These are phyloP conservation scores for Mylabris sibirica DNA, from an alignment of 2,888 invertebrate species.

Conservation along the genomic window DNA sequence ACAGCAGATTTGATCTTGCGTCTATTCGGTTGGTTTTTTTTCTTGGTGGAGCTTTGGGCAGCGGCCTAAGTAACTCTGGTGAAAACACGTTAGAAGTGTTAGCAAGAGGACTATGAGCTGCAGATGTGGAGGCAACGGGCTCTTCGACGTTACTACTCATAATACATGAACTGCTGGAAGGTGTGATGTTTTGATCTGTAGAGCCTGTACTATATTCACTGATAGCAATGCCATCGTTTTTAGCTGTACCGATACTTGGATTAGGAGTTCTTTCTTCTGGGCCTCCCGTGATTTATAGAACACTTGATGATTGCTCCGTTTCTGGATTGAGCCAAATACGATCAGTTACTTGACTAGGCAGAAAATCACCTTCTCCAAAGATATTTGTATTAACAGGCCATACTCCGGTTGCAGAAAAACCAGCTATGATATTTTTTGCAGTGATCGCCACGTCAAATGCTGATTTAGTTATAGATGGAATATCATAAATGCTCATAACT, in stretches of 20 bases:
- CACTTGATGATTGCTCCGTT: constrained; percentile 13
- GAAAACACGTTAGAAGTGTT: constrained; percentile 29
- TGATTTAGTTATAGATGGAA: constrained; percentile 27
- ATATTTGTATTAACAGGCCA: constrained; percentile 36
- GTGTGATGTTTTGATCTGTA: constrained; percentile 15
- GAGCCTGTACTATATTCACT: neutral
- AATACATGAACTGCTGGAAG: constrained; percentile 15
- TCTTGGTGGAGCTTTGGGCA: constrained; percentile 43
- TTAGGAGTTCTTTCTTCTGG: constrained; percentile 13
- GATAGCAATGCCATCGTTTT: constrained; percentile 14
- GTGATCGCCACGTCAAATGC: constrained; percentile 26
- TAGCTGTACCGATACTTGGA: constrained; percentile 17
- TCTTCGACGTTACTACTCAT: neutral
- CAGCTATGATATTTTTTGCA: constrained; percentile 35
- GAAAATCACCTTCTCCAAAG: constrained; percentile 36
- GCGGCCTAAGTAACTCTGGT: constrained; percentile 35
- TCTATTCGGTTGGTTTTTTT: constrained; percentile 43
- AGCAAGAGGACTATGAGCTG: constrained; percentile 27
- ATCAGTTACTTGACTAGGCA: constrained; percentile 21
- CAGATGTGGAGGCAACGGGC: constrained; percentile 27
- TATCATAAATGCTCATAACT: constrained; percentile 34
- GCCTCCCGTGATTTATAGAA: constrained; percentile 10
- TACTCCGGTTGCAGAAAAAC: constrained; percentile 40
- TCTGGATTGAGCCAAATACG: constrained; percentile 20
- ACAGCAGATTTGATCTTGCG: constrained; percentile 46